Evolutionary conservation across 2,888 invertebrate genomes (phyloP), one percentile per base, ranked within the genome.

Genomic region (Acleris cristana): DNA sequence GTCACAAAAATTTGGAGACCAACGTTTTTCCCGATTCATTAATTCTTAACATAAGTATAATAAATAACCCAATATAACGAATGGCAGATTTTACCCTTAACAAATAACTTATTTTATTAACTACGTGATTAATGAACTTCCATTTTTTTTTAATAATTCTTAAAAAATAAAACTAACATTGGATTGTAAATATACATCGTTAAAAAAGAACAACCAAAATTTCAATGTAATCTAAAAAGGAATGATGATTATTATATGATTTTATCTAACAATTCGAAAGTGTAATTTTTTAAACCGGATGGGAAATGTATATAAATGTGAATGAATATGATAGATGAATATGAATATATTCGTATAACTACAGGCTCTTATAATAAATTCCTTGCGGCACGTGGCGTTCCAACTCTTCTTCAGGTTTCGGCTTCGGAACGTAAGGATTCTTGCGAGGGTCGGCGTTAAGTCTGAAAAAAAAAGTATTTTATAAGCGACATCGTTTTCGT

Each of bases 401-500:
- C 14, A 75, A 68, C 7, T 75, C 76, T 67, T 94, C 94, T 70
- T 94, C 94, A 1, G 93, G 94, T 76, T 96, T 96, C 65, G 94
- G 95, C 80, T 96, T 96, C 0, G 96, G 96, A 45, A 95, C 94
- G 82, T 95, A 97, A 0, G 97, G 97, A 88, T 97, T 97, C 83
- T 96, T 96, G 70, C 94, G 88, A 0, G 97, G 96, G 79, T 97
- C 96, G 70, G 95, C 94, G 79, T 97, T 97, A 72, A 97, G 87
- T 73, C 97, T 97, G 86, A 72, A 93, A 91, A 69, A 65, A 73
- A 71, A 57, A 26, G 26, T 7, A 18, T 10, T 18, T 54, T 54
- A 18, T 45, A 16, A n/a, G 7, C n/a, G 6, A 45, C 45, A 34
- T 34, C 3, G 12, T 34, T 34, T 12, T 12, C 4, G 0, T 34